A percentile compares a stretch with the other conserved stretches of the same genome.
Evolutionary conservation across 2,888 invertebrate genomes (phyloP).

Genomic region (Drosophila kanekoi): DNA sequence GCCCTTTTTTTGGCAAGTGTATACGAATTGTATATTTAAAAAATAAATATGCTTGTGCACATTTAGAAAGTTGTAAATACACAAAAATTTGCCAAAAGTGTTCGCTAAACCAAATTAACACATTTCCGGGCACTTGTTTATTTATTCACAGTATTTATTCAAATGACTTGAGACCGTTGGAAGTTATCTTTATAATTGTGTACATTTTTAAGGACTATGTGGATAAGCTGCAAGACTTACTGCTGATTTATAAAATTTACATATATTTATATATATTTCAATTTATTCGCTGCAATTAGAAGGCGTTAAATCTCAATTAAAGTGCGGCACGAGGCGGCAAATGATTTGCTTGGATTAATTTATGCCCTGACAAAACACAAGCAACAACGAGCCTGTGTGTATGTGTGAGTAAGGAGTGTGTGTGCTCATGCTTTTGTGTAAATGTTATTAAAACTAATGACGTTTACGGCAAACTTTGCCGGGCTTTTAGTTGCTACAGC

Average conservation of each 20-base stretch:
- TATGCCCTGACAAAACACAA: conserved; percentile 22
- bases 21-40: background rate
- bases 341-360: conserved; percentile 46
- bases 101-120: conserved; percentile 66
- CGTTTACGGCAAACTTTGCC: conserved; percentile 59
- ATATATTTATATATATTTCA: background rate
- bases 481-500: conserved; percentile 18
- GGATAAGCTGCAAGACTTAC: background rate
- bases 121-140: conserved; percentile 58
- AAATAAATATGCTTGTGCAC: conserved; percentile 20
- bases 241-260: background rate
- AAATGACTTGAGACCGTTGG: conserved; percentile 24
- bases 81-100: conserved; percentile 35
- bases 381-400: conserved; percentile 5
- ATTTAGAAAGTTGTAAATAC: conserved; percentile 65
- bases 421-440: conserved; percentile 41
- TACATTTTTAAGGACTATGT: background rate
- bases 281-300: conserved; percentile 18
- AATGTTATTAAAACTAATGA: conserved; percentile 77
- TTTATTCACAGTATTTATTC: conserved; percentile 54
- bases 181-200: conserved; percentile 46
- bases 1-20: background rate
- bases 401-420: conserved; percentile 7
- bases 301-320: conserved; percentile 36
- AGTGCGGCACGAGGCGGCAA: conserved; percentile 25